Evolutionary conservation across 1,140 invertebrate species (phyloP), one percentile per base, ranked within the genome.

Genomic region (Eulimnadia texana): DNA sequence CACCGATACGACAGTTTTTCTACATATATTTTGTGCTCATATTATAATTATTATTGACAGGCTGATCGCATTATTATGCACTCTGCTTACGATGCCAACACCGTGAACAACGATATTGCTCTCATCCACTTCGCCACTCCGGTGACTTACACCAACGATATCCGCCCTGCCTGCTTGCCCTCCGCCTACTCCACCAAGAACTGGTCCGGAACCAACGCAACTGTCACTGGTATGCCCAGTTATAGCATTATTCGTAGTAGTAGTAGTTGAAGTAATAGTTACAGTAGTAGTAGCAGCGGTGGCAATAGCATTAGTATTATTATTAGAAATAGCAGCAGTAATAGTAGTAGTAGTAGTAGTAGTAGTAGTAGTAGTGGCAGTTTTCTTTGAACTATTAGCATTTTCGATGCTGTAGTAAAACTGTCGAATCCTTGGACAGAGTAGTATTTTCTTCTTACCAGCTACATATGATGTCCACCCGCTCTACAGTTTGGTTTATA

Each of bases 91-190:
- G 25, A 54, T 2, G 11, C 52, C 1, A 54, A 11, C 52, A 54
- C 52, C 22, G 54, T 63, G 0, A 52, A 52, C 3, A 54, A 64
- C 23, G 66, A 67, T 47, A 51, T 67, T 22, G 60, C 66, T 16
- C 51, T 67, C 2, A 56, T 67, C 3, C 51, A 63, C 52, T 47
- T 67, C 2, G 64, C 51, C 33, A 58, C 58, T 3, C 66, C 64
- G 3, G 65, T 66, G 2, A 54, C n/a, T 3, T 62, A 62, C 16
- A 66, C 16, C 1, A 27, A 59, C 33, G 11, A 50, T 9, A 62
- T 67, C 13, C 55, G 56, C 11, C 64, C 66, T 19, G 61, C 51
- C 9, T 67, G 66, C 27, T 55, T 67, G 11, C 66, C 66, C 2
- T 60, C 50, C 50, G 50, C 50, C 11, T 52, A 58, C 28, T 0